Base-by-base conservation (phyloP, 2,797 vertebrate genomes). In the Fringilla coelebs region DNA sequence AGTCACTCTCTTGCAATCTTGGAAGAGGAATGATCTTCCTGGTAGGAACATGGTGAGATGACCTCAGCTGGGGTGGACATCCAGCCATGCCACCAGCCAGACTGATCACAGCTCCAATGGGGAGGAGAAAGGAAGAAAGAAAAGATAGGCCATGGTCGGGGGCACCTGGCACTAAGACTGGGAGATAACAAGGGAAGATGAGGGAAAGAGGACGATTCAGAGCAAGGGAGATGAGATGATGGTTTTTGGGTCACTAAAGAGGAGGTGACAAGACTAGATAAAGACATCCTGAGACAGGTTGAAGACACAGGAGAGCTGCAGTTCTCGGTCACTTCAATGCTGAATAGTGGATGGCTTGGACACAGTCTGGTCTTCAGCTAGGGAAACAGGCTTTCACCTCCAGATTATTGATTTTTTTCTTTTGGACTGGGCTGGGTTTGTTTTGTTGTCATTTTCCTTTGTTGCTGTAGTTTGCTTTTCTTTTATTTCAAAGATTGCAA, bases 401-500 rank as follows among this genome's bases (percentile, higher is more conserved):
- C 40, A 66, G 40, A 43, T 25, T 34, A 43, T 4, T 70, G 45
- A 68, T 79, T 87, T 68, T 87, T 68, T 13, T 18, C 32, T 45
- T 48, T 48, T 62, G 7, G 13, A 55, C 55, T 82, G 32, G 4
- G 13, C 26, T 72, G 11, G 10, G 3, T 77, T 65, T 40, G 11
- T 55, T 73, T 67, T 74, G 36, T 55, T 68, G 32, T 40, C 6
- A 4, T 60, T 76, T 67, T 22, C 11, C 17, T 67, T 51, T 26
- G 34, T 43, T 58, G 9, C 5, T n/a, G 25, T 48, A 36, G 51
- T 48, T 67, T 54, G 28, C 0, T 14, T 63, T 31, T 38, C 18
- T 77, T 54, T 57, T 61, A 54, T 94, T 90, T 89, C 55, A 86
- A 83, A 94, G 34, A 55, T 21, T 81, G 36, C 36, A 90, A 55